Evolutionary conservation across 2,888 invertebrate genomes (phyloP), one percentile per base, ranked within the genome.

Genomic region (Steinernema scapterisci): DNA sequence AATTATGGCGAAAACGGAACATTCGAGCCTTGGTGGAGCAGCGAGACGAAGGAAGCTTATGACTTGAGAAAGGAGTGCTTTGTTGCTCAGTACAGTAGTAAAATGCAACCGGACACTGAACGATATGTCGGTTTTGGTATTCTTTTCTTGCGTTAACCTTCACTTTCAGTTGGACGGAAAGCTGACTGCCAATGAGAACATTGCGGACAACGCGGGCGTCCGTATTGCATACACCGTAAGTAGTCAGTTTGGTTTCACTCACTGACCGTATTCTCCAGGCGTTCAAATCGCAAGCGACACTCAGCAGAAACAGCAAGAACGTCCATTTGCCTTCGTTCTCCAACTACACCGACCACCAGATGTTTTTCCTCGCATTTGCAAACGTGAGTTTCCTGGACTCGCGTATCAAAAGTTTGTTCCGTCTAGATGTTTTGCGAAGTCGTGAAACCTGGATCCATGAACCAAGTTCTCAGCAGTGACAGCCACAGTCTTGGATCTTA

Each of bases 341-440:
- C 0, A 88, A 88, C 44, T 82, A 88, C 79, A 88, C 88, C 27
- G 86, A 88, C 72, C 84, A 86, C 70, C 89, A 89, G 79, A 81
- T 89, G 54, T 90, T 90, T 83, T 90, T 89, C 81, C 80, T 89
- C 9, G 86, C 88, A 0, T 89, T 88, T 84, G 88, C 89, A 7
- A 86, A 84, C 25, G 72, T 75, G 23, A 25, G 21, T 71, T 27
- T 44, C 21, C 6, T 23, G 16, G 25, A 21, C n/a, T 16, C 3
- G 44, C 19, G 23, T n/a, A 46, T 23, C n/a, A 13, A 23, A 23
- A 19, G 21, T 38, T 72, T 70, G 19, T 13, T n/a, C 46, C 80
- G 38, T 83, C 19, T 73, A 84, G 84, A 84, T 82, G 1, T 84
- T 81, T 79, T 84, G 84, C 71, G 84, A 84, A 77, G 78, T 81